These are phyloP conservation scores for Aelia acuminata DNA, from an alignment of 2,888 invertebrate genomes.

Conservation along the genomic window DNA sequence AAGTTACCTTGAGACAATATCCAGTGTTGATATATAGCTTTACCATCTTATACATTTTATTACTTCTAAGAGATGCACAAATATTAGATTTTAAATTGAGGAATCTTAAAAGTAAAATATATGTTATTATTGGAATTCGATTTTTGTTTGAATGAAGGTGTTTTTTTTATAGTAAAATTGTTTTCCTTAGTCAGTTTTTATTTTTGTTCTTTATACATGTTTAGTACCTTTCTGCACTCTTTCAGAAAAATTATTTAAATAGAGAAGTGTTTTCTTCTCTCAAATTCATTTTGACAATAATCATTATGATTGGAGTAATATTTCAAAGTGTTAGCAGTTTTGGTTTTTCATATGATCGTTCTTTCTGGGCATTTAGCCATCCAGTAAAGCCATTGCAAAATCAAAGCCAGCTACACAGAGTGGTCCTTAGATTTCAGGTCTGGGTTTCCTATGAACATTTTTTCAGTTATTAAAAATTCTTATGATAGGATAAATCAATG, in stretches of 20 bases:
- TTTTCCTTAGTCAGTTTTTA: background rate
- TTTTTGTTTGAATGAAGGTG: conserved; percentile 7
- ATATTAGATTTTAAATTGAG: conserved; percentile 25
- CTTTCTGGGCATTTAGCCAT: too few relatives aligned
- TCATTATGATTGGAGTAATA: background rate
- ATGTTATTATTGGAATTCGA: background rate
- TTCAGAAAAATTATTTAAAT: background rate
- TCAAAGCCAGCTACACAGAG: too few relatives aligned
- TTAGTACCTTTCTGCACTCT: background rate
- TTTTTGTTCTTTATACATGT: background rate
- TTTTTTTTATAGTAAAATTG: background rate
- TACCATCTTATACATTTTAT: background rate
- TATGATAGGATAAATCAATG: too few relatives aligned
- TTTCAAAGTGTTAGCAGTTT: too few relatives aligned
- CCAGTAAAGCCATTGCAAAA: too few relatives aligned
- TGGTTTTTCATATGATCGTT: too few relatives aligned
- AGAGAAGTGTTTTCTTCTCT: background rate
- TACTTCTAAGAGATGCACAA: conserved; percentile 28
- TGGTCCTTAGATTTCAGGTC: too few relatives aligned
- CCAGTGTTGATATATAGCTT: conserved; percentile 31
- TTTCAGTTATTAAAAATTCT: too few relatives aligned
- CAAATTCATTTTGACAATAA: background rate
- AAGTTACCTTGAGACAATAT: conserved; percentile 58
- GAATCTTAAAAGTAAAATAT: conserved; percentile 4
- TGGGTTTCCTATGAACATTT: too few relatives aligned